Base-by-base conservation (phyloP, 1,140 invertebrate species). In the Drosophila repleta region DNA sequence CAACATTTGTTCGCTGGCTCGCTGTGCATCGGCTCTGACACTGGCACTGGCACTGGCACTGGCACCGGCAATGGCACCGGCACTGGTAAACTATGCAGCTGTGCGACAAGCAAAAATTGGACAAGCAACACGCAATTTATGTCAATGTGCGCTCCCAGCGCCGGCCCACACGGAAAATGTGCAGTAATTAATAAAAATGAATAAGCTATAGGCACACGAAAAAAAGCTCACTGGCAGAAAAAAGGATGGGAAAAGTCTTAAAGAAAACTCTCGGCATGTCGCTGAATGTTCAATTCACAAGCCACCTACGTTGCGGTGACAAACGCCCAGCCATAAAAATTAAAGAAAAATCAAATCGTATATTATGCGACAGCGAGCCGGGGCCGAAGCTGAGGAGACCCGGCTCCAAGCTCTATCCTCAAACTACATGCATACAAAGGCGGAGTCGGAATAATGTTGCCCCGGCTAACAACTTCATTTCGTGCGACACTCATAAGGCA, bases 381-480 rank as follows among this genome's bases (percentile, higher is more conserved):
- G 48, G 26, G 48, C 46, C 20, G 5, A 11, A 6, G 21, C 21
- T 6, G 6, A 37, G 24, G 13, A 49, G 24, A 52, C 10, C 0
- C 41, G 20, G 4, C 18, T 24, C 29, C 13, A n/a, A 13, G 6
- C 24, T 56, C 18, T 8, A 1, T 5, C 18, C 8, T 24, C 2
- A 17, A 17, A 56, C 13, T 21, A 4, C 46, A 2, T 8, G 8
- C 29, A 29, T 26, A 39, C 37, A 13, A 10, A 15, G 7, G 57
- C 58, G 35, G 11, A 43, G 39, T 17, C 68, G 69, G 58, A 79
- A 90, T 90, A 70, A 90, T 87, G 90, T 90, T 90, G 82, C 64
- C 77, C 71, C 61, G 73, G 79, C 84, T 90, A 90, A 90, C 90
- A 90, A 90, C 90, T 90, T 90, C 90, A 90, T 90, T 88, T 87